Percentiles rank a stretch among this genome's conserved stretches.
Evolutionary conservation across 2,797 vertebrate species (phyloP).

Genomic region (Paguma larvata): DNA sequence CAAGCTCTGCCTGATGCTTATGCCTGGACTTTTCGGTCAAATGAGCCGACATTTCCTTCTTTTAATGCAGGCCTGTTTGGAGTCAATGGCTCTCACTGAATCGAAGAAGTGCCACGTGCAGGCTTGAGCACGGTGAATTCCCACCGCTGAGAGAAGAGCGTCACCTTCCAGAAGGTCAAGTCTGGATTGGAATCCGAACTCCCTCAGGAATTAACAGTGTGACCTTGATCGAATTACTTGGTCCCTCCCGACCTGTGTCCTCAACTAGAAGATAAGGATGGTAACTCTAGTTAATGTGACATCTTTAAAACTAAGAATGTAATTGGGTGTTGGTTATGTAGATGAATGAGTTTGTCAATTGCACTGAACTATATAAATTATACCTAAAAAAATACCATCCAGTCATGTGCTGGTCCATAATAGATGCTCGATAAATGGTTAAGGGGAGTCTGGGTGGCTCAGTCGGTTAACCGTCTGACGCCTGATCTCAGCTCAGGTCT

Average conservation of each 20-base stretch:
- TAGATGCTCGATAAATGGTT: neutral
- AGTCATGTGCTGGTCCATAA: neutral
- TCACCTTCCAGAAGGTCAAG: neutral
- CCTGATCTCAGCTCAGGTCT: too few species aligned
- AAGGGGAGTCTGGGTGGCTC: neutral
- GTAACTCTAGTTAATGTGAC: neutral
- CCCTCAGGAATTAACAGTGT: neutral
- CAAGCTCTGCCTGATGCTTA: neutral
- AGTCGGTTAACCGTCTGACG: too few species aligned
- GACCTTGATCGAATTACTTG: neutral
- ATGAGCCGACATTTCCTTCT: neutral
- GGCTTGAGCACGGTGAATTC: neutral
- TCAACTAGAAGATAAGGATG: neutral
- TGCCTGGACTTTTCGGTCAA: neutral
- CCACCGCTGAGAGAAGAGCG: neutral
- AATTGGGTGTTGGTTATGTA: neutral
- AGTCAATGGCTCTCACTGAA: neutral
- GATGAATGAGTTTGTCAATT: neutral
- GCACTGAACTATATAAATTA: neutral
- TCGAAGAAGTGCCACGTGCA: neutral
- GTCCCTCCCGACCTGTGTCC: neutral
- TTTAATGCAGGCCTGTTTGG: neutral
- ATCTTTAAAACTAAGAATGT: neutral
- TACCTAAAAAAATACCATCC: neutral
- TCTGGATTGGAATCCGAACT: neutral